phyloP scores from a whole-genome alignment of 2,797 vertebrate genomes.

The Trachurus trachurus region DNA sequence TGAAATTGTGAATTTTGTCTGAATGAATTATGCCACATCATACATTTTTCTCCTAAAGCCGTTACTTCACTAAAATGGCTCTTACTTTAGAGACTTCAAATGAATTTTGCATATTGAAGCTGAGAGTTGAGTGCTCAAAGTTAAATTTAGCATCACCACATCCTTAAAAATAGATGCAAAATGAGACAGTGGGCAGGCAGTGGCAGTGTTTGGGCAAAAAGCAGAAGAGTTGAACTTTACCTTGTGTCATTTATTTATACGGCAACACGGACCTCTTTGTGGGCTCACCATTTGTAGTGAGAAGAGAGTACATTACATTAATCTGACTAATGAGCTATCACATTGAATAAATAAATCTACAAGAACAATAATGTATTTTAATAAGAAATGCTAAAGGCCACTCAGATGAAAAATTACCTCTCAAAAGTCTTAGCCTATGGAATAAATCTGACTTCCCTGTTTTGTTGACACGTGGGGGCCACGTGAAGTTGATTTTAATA shows the following conservation, averaged over 20 bases:
- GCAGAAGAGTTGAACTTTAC: constrained; percentile 71
- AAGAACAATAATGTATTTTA: constrained; percentile 90
- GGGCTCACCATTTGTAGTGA: constrained; percentile 69
- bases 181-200: constrained; percentile 32
- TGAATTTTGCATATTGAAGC: constrained; percentile 14
- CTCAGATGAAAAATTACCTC: constrained; percentile 87
- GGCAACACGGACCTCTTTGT: constrained; percentile 61
- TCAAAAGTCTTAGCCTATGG: constrained; percentile 83
- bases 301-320: constrained; percentile 87
- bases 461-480: constrained; percentile 81
- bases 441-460: constrained; percentile 87
- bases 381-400: constrained; percentile 90
- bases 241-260: constrained; percentile 75
- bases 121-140: constrained; percentile 31
- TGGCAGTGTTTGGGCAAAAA: constrained; percentile 52
- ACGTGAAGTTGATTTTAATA: constrained; percentile 88
- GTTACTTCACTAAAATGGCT: not conserved
- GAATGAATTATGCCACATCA: not conserved
- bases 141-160: constrained; percentile 60
- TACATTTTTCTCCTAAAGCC: not conserved
- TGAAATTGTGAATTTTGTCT: not conserved
- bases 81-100: constrained; percentile 13
- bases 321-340: constrained; percentile 91
- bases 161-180: constrained; percentile 71
- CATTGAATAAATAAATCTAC: constrained; percentile 89